Base-by-base conservation (phyloP, 1,140 invertebrate genomes). In the Potamilus streckersoni region DNA sequence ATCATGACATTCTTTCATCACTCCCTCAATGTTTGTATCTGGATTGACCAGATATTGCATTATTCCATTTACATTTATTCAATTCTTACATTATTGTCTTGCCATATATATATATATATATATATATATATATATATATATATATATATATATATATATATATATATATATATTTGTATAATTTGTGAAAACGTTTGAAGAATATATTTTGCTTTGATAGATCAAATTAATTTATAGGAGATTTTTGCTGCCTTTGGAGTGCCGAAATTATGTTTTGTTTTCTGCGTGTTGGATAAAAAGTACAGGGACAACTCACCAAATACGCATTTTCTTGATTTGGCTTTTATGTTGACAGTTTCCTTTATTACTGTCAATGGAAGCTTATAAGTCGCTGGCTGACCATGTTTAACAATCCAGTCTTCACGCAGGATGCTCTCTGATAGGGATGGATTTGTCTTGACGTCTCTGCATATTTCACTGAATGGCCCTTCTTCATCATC, bases 291-390 rank as follows among this genome's bases (percentile, higher is more conserved):
- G 17, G 11, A 5, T 8, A 61, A 60, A 31, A 5, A 27, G 16
- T 5, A 62, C 15, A 27, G 49, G 19, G n/a, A 61, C 0, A 19
- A 19, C 70, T 66, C 67, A 75, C 78, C 78, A 57, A 79, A n/a
- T 49, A 69, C 59, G 56, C 67, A 63, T 67, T 72, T 71, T 62
- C 66, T 75, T 49, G 73, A 69, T 69, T 72, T 75, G 19, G 62
- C 60, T 20, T 15, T 55, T 19, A 3, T 31, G 57, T 79, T 75
- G 60, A 73, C 68, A 31, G 73, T 49, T 23, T 17, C 20, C 64
- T 23, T 58, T 0, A 17, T 6, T 63, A 72, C 73, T 58, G 31
- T 27, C 20, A 70, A 49, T 2, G 69, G 1, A n/a, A 79, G 31
- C 14, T 57, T 65, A 56, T 73, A 74, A 4, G 31, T 69, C 31